Evolutionary conservation across 1,140 invertebrate species (phyloP), one percentile per base, ranked within the genome.

Genomic region (Hycleus phaleratus): DNA sequence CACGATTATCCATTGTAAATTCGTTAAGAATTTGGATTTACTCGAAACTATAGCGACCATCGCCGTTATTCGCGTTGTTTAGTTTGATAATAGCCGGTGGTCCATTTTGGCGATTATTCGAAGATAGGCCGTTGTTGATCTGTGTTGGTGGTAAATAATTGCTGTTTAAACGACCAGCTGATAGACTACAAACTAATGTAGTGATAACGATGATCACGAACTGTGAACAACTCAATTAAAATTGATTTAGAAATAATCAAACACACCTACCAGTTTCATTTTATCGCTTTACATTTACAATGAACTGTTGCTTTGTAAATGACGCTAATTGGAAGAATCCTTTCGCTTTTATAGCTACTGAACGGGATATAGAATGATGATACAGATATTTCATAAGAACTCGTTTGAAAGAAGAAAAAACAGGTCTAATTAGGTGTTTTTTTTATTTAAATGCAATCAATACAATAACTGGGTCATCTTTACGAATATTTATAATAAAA

Each of bases 41-140:
- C 72, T 69, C 74, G 61, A 73, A 80, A 55, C 66, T 71, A 63
- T 79, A 80, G 12, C 69, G 74, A 24, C 79, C 79, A 59, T 81
- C 78, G 7, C 73, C 75, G 50, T 78, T 78, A 58, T 78, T 77
- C 61, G 76, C 74, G 48, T 76, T 78, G 39, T 77, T 73, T 56
- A 74, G 77, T 47, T 71, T 70, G 1, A 77, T 63, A 54, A 80
- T 79, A 43, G 49, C 56, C 4, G 38, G 44, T 43, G 46, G 49
- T 38, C 10, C 7, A 38, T 38, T 7, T 26, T 12, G 18, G 10
- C 32, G 10, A n/a, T 32, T 32, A 32, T 32, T 32, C 12, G 24
- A 32, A 1, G 46, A 26, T 24, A 39, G 42, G 43, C 10, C 38
- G n/a, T 26, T 58, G 43, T 48, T 49, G 44, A 57, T 49, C n/a